phyloP scores from a whole-genome alignment of 2,797 vertebrate genomes.

The Tragopan temminckii region DNA sequence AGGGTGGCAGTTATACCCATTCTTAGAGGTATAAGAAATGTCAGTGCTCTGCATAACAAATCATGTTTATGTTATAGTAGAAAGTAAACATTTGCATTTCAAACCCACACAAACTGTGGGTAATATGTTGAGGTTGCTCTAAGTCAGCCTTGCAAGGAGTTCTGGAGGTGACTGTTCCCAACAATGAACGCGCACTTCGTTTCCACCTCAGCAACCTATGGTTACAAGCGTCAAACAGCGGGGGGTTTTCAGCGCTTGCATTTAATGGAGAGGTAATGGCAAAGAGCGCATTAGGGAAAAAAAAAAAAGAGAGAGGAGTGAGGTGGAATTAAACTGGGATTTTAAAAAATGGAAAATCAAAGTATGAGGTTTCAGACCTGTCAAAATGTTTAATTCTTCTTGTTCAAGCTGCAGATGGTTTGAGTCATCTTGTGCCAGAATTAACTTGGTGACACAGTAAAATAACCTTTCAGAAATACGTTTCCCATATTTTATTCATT shows the following conservation, averaged over 20 bases:
- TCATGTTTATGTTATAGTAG: slow-evolving; percentile 62
- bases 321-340: slow-evolving; percentile 62
- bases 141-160: slow-evolving; percentile 60
- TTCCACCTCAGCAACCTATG: slow-evolving; percentile 40
- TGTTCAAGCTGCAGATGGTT: slow-evolving; percentile 77
- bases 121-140: slow-evolving; percentile 62
- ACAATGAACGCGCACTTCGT: slow-evolving; percentile 25
- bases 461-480: slow-evolving; percentile 81
- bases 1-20: slow-evolving; percentile 12
- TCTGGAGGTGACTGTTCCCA: slow-evolving; percentile 31
- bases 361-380: slow-evolving; percentile 73
- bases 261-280: slow-evolving; percentile 60
- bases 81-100: slow-evolving; percentile 72
- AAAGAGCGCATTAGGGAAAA: not conserved
- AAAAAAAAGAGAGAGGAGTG: not conserved
- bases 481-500: slow-evolving; percentile 83
- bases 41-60: slow-evolving; percentile 64
- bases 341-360: slow-evolving; percentile 69
- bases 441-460: slow-evolving; percentile 79
- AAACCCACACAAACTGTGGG: slow-evolving; percentile 61
- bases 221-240: slow-evolving; percentile 42
- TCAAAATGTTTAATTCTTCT: slow-evolving; percentile 79
- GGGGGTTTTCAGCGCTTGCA: slow-evolving; percentile 16
- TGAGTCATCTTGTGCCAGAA: slow-evolving; percentile 79
- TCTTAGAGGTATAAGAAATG: slow-evolving; percentile 65